Percentiles rank a stretch among this genome's conserved stretches.
phyloP scores from a whole-genome alignment of 2,113 vertebrate species.

The Corynorhinus townsendii region DNA sequence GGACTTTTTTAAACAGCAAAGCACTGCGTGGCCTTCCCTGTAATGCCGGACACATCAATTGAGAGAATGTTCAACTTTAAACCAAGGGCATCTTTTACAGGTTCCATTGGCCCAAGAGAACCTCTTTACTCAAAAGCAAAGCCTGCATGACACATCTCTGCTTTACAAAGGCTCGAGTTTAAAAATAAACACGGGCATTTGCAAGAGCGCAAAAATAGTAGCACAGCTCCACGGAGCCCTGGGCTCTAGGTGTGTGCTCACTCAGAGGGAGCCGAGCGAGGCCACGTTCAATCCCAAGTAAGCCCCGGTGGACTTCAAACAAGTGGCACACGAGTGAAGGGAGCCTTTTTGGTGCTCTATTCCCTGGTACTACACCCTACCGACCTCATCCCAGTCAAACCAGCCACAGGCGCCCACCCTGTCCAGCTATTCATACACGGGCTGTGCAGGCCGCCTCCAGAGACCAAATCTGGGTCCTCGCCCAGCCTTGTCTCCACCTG shows the following conservation, averaged over 20 bases:
- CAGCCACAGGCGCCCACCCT: not conserved
- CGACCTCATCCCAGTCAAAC: not conserved
- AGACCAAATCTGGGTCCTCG: not conserved
- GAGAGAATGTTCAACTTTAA: not conserved
- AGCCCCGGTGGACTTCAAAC: not conserved
- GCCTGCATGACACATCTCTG: not conserved
- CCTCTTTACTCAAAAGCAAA: constrained; percentile 63
- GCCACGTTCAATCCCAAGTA: not conserved
- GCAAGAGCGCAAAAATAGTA: constrained; percentile 63
- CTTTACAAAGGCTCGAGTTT: constrained; percentile 47
- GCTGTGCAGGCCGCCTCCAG: not conserved
- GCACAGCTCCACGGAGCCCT: not conserved
- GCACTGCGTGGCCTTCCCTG: not conserved
- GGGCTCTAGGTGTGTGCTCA: not conserved
- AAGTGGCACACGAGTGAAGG: fast-evolving
- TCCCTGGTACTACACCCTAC: not conserved
- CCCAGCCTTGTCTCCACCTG: not conserved
- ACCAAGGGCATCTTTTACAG: not conserved
- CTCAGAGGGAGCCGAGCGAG: not conserved
- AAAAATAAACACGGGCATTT: constrained; percentile 67
- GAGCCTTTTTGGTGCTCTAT: not conserved
- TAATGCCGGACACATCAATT: not conserved
- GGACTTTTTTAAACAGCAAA: constrained; percentile 49
- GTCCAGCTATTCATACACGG: not conserved
- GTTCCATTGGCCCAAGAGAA: not conserved